Base-by-base conservation (phyloP, 2,888 invertebrate species). In the Melipona beecheii region DNA sequence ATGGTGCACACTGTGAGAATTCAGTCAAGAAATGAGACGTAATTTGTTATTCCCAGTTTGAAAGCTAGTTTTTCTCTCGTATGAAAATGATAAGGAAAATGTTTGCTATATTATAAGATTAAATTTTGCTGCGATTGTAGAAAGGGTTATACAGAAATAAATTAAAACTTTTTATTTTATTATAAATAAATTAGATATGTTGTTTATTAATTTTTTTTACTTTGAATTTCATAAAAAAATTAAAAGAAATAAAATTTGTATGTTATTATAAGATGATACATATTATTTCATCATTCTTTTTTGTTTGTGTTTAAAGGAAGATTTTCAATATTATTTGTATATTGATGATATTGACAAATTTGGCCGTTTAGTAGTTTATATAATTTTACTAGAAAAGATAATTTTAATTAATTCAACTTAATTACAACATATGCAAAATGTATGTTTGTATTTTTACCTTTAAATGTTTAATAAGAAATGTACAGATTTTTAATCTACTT, bases 1-100 rank as follows among this genome's bases (percentile, higher is more conserved):
- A 81, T 83, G 80, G 84, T 89, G 88, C 84, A 89, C 84, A 80
- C 64, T 81, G 75, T 85, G 84, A 84, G 78, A 89, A 86, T 82
- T 77, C 83, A 86, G 75, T 78, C 74, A 70, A 84, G 82, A 85
- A 73, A 80, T 19, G 74, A 77, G 65, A 85, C 65, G 69, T 70
- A 83, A 83, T 79, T 83, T 78, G 84, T 76, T 84, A 86, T 85
- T 80, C 71, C 84, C 77, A 89, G 83, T 86, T 85, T 85, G 80
- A 86, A 86, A 86, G 54, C 65, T 73, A 83, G 79, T 88, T 74
- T 89, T 84, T 68, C 69, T 43, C 78, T 84, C 43, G 49, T 72
- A 83, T 60, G 64, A 75, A 72, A 83, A 68, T 69, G 27, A 78
- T 58, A 77, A 86, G 70, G 66, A 68, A 78, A 87, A 64, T 79